phyloP scores from a whole-genome alignment of 2,797 vertebrate species.

The Sebastes iracundus region DNA sequence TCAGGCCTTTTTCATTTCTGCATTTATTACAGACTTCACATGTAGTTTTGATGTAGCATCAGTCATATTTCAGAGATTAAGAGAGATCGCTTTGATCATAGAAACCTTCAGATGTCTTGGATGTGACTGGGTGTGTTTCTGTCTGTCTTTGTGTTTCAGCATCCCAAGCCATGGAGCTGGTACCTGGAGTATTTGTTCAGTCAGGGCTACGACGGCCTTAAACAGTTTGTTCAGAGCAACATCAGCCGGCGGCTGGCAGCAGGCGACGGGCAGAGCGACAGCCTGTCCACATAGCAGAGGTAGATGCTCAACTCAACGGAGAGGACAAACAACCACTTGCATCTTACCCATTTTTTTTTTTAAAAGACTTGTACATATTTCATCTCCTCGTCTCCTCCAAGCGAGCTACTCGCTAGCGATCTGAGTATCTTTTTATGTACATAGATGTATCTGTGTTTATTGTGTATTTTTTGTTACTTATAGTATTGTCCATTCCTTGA shows the following conservation, averaged over 20 bases:
- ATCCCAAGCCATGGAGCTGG: slow-evolving; percentile 87
- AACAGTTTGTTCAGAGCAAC: slow-evolving; percentile 87
- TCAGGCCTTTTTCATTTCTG: slow-evolving; percentile 22
- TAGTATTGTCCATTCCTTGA: not conserved
- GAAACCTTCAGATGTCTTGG: slow-evolving; percentile 10
- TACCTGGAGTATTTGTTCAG: slow-evolving; percentile 91
- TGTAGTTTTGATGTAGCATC: slow-evolving; percentile 22
- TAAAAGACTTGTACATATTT: slow-evolving; percentile 76
- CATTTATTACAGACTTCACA: slow-evolving; percentile 29
- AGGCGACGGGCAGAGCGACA: slow-evolving; percentile 5
- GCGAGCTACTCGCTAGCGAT: not conserved
- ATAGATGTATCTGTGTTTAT: slow-evolving; percentile 54
- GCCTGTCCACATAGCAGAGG: slow-evolving; percentile 11
- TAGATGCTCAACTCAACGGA: slow-evolving; percentile 20
- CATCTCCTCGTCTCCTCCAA: slow-evolving; percentile 4
- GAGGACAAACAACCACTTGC: slow-evolving; percentile 7
- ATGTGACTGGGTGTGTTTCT: slow-evolving; percentile 5
- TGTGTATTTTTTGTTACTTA: slow-evolving; percentile 4
- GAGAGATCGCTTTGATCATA: slow-evolving; percentile 12
- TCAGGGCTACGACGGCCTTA: slow-evolving; percentile 88
- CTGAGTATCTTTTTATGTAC: slow-evolving; percentile 57
- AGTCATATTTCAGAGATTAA: slow-evolving; percentile 17
- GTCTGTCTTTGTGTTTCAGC: slow-evolving; percentile 57
- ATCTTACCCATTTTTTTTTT: slow-evolving; percentile 11
- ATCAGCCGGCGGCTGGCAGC: slow-evolving; percentile 55